Evolutionary conservation across 2,888 invertebrate genomes (phyloP).

Genomic region (Selenia dentaria): DNA sequence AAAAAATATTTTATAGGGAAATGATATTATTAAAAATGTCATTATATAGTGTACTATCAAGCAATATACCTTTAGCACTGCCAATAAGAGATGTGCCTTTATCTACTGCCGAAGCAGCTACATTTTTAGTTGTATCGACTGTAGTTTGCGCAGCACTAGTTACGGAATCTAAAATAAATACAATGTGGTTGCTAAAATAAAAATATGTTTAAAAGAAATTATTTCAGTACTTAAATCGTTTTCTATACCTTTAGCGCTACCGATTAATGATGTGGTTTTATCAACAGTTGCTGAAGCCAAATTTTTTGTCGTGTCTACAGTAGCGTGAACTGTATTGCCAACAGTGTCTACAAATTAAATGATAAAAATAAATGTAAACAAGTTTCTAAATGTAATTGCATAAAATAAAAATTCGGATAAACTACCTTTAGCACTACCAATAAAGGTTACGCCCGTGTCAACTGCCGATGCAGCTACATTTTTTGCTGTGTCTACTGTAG

Average conservation of each 20-base stretch:
- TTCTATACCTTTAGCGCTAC: conserved; percentile 31
- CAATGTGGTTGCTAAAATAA: too few relatives aligned
- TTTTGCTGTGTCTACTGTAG: conserved; percentile 47
- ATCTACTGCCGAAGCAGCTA: conserved; percentile 35
- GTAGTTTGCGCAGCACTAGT: not conserved
- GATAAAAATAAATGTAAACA: not conserved
- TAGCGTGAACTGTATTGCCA: conserved; percentile 28
- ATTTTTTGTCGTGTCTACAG: conserved; percentile 41
- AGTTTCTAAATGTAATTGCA: too few relatives aligned
- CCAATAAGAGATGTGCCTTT: conserved; percentile 33
- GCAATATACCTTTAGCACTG: conserved; percentile 30
- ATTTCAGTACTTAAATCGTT: not conserved
- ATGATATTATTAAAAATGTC: too few relatives aligned
- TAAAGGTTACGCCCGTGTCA: conserved; percentile 47
- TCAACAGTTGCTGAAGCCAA: conserved; percentile 41
- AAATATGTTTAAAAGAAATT: too few relatives aligned
- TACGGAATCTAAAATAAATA: not conserved
- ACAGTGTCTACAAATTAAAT: conserved; percentile 29
- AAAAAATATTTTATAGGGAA: too few relatives aligned
- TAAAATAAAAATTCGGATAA: not conserved
- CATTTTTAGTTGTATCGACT: conserved; percentile 30
- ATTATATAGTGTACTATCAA: too few relatives aligned
- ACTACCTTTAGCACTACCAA: conserved; percentile 53
- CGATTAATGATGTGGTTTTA: conserved; percentile 33
- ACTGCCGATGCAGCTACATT: conserved; percentile 44